phyloP scores from a whole-genome alignment of 1,140 invertebrate species.

The Drosophila yakuba region DNA sequence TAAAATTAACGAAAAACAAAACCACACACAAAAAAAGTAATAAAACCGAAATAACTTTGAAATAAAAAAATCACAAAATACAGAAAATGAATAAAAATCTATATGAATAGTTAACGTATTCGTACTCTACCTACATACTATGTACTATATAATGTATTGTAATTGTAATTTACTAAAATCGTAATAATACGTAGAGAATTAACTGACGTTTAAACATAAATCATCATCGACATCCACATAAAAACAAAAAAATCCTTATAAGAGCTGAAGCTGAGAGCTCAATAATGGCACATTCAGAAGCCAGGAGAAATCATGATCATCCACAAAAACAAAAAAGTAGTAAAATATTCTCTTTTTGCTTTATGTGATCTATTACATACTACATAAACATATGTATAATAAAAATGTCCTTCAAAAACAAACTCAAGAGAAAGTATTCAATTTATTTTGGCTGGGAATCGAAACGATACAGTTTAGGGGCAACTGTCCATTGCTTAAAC shows the following conservation, averaged over 20 bases:
- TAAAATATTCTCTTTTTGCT: slow-evolving; percentile 84
- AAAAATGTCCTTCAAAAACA: slow-evolving; percentile 77
- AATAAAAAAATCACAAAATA: slow-evolving; percentile 40
- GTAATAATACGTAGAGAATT: slow-evolving; percentile 73
- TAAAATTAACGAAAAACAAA: slow-evolving; percentile 75
- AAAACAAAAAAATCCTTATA: slow-evolving; percentile 14
- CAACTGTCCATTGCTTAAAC: not conserved
- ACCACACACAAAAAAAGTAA: slow-evolving; percentile 42
- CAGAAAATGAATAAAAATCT: slow-evolving; percentile 48
- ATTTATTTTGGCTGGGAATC: not conserved
- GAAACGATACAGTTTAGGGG: not conserved
- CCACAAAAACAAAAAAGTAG: slow-evolving; percentile 61
- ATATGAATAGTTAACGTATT: slow-evolving; percentile 64
- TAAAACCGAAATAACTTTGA: slow-evolving; percentile 36
- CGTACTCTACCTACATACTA: slow-evolving; percentile 65
- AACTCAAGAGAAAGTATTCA: not conserved
- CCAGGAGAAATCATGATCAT: slow-evolving; percentile 45
- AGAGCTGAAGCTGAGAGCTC: slow-evolving; percentile 20
- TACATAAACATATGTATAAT: slow-evolving; percentile 74
- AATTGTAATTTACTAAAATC: slow-evolving; percentile 68
- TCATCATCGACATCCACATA: slow-evolving; percentile 26
- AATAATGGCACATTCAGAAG: slow-evolving; percentile 36
- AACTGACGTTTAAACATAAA: slow-evolving; percentile 55
- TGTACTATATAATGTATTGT: slow-evolving; percentile 72
- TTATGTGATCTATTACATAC: slow-evolving; percentile 82